phyloP scores from a whole-genome alignment of 2,113 vertebrate species.

The cattle (Bos taurus) region ARS-UCD2.0 NC_037338.1:34828501-34829000 shows the following conservation, averaged over 20 bases:
- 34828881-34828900: not conserved
- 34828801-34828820: not conserved
- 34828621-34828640: not conserved
- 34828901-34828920: not conserved
- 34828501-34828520: slow-evolving; percentile 18
- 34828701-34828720: not conserved
- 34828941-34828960: not conserved
- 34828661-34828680: not conserved
- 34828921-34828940: not conserved
- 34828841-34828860: not conserved
- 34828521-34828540: not conserved
- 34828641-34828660: not conserved
- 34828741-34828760: not conserved
- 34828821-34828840: not conserved
- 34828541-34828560: not conserved
- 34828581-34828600: not conserved
- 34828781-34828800: not conserved
- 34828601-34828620: not conserved
- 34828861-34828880: not conserved
- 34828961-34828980: not conserved
- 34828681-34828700: not conserved
- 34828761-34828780: not conserved
- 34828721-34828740: not conserved
- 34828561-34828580: not conserved
- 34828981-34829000: not conserved